Evolutionary conservation across 37 sponge, comb jelly and placozoan species (phyloP).

Genomic region (Dysidea cf. avara): DNA sequence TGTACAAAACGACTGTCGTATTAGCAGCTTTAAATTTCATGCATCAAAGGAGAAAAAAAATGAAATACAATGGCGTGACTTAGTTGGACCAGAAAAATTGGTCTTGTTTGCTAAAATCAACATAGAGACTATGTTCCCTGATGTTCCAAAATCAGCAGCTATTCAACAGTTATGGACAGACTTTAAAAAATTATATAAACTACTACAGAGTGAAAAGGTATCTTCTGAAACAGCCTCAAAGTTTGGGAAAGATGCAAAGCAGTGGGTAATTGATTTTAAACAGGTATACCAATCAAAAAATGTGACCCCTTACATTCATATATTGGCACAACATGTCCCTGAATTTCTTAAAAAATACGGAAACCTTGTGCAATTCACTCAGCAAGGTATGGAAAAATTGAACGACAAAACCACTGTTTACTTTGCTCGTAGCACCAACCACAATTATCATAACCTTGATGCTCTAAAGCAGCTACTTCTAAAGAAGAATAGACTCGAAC

Average conservation of each 20-base stretch:
- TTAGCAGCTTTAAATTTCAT: slow-evolving; percentile 11
- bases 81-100: slow-evolving; percentile 19
- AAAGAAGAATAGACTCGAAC: slow-evolving; percentile 22
- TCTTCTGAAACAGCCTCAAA: neutral
- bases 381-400: slow-evolving; percentile 37
- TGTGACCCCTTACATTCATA: slow-evolving; percentile 33
- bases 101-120: slow-evolving; percentile 9
- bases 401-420: slow-evolving; percentile 24
- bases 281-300: slow-evolving; percentile 23
- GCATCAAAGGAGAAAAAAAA: neutral
- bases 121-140: neutral
- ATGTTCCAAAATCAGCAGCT: neutral
- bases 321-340: slow-evolving; percentile 26
- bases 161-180: slow-evolving; percentile 12
- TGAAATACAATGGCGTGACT: slow-evolving; percentile 19
- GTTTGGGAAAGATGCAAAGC: neutral
- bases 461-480: slow-evolving; percentile 11
- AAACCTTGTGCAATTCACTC: slow-evolving; percentile 9
- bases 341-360: slow-evolving; percentile 11
- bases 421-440: slow-evolving; percentile 16
- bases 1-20: slow-evolving; percentile 12
- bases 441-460: neutral
- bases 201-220: neutral
- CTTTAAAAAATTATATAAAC: neutral
- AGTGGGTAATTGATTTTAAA: slow-evolving; percentile 10